Base-by-base conservation (phyloP, 1,140 invertebrate genomes). In the Atopsyche davidsoni region DNA sequence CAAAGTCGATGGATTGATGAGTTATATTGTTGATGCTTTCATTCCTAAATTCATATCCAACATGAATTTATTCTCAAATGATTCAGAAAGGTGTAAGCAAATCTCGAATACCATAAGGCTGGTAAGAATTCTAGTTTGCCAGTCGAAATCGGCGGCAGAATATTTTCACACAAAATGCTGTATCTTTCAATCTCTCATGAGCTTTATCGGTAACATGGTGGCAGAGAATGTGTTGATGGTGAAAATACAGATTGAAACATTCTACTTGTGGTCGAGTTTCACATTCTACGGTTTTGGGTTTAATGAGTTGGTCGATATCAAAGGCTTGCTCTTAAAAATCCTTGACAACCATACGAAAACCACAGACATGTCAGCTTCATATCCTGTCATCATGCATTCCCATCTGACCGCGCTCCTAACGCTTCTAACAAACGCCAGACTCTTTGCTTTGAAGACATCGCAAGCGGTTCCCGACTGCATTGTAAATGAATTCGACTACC, bases 191-290 rank as follows among this genome's bases (percentile, higher is more conserved):
- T 64, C 70, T 11, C 59, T 78, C 40, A 60, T 67, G 31, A 61
- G 61, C 18, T 78, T 76, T 58, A 63, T 78, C 19, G 63, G 64
- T 38, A 70, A 67, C 52, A 73, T 75, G 22, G 60, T 65, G 43
- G 64, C 72, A 4, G 62, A 68, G 54, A 69, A 75, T 32, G 68
- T 64, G 11, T 71, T 69, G 60, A 70, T 73, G 10, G 54, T 79
- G 24, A 69, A 72, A 44, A 65, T 83, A 51, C 80, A 82, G 64
- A 79, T 77, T 10, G 81, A 83, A 69, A 65, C 75, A 13, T 68
- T 71, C 32, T 66, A 69, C 60, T 66, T 76, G 45, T 67, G 72
- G 59, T 67, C 69, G 22, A 66, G 73, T 40, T 59, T 75, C 16
- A 34, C 75, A 2, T 59, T 67, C 50, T 75, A 70, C 59, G 61